Evolutionary conservation across 2,888 invertebrate genomes (phyloP), one percentile per base, ranked within the genome.

Genomic region (Hypselothyrea guttata): DNA sequence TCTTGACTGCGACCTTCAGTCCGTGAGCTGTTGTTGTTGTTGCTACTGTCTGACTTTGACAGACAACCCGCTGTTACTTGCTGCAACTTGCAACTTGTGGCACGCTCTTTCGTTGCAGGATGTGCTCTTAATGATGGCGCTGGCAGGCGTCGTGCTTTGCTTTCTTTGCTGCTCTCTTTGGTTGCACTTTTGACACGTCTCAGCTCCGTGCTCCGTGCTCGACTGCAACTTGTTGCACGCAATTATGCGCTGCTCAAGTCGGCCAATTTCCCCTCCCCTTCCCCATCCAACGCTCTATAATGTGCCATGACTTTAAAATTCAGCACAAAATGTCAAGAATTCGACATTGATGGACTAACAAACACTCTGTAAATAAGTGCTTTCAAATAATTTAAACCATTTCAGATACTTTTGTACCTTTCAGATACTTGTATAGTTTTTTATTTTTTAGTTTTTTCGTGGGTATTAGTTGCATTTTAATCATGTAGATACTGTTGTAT

Each of bases 21-120:
- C 72, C 72, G 72, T 73, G 73, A 66, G 61, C 15, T 31, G 41
- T 27, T 15, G 30, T 30, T 28, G 15, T 35, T 18, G 11, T 15
- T 47, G 65, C 48, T 22, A 44, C 66, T 60, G 84, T 77, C 81
- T 84, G 81, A 66, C 76, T 60, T 56, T 79, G 76, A 77, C 84
- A 73, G 76, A 79, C 84, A 70, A 40, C 42, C 44, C 47, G 16
- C 15, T n/a, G n/a, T n/a, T n/a, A 34, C 40, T 45, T 49, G 15
- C 12, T 33, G 15, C 11, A 35, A 13, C 13, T 51, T 53, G 53
- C 49, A 31, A 53, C 47, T 58, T 54, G 35, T 65, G 54, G 59
- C 72, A 72, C 55, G 54, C 40, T 59, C 44, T 54, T 37, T 41
- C 7, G n/a, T 54, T 40, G 5, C 65, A 58, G 73, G 56, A 60